These are phyloP conservation scores for Rhynchomys soricoides DNA, from an alignment of 2,113 vertebrate species.

Conservation along the genomic window DNA sequence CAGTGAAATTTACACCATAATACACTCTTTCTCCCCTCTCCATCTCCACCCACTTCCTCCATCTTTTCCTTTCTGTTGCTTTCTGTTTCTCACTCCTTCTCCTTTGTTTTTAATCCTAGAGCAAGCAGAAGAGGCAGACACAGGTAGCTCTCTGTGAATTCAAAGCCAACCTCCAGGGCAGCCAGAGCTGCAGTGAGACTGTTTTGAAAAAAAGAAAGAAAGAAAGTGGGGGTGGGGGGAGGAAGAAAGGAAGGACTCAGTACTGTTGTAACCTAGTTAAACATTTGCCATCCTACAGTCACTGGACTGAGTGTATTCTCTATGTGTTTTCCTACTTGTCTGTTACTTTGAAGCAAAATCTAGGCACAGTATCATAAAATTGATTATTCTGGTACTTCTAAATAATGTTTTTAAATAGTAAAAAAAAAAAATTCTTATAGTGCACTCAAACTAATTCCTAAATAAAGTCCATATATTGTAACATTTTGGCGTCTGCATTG, in stretches of 20 bases:
- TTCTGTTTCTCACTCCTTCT: too few species aligned
- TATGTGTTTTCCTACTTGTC: neutral
- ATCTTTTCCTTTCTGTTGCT: neutral
- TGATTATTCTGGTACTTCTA: slow-evolving; percentile 1
- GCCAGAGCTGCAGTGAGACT: neutral
- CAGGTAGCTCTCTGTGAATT: too few species aligned
- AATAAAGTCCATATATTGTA: neutral
- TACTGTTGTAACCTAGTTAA: neutral
- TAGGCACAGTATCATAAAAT: slow-evolving; percentile 27
- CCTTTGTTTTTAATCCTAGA: neutral
- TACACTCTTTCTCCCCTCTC: neutral
- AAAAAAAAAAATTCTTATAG: neutral
- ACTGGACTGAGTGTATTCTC: neutral
- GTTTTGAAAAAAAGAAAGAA: neutral
- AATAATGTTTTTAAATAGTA: neutral
- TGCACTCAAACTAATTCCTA: slow-evolving; percentile 29
- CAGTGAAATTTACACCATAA: neutral
- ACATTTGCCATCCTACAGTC: neutral
- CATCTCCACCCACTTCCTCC: neutral
- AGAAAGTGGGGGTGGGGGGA: too few species aligned
- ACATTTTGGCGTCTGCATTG: neutral
- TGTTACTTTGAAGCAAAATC: slow-evolving; percentile 53
- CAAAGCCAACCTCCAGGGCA: neutral
- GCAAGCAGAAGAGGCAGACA: neutral
- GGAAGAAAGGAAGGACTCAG: neutral